Base-by-base conservation (phyloP, 2,113 vertebrate species). In the Hystrix brachyura region DNA sequence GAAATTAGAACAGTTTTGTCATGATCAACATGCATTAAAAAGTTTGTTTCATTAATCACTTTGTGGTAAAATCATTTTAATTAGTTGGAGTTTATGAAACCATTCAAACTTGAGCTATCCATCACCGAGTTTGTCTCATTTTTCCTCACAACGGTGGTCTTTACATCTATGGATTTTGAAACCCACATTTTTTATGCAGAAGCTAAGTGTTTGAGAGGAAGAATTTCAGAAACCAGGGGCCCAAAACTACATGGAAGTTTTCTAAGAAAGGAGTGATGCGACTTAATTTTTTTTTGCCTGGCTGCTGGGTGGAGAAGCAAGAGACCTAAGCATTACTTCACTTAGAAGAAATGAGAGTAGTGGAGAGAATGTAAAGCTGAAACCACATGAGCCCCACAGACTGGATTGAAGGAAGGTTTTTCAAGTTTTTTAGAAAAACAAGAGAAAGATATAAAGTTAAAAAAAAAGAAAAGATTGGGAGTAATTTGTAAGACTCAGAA, bases 51-150 rank as follows among this genome's bases (percentile, higher is more conserved):
- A 19, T 32, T 78, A 60, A 81, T 64, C 23, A 65, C 1, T 76
- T 71, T 82, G 74, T 83, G 29, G 13, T 71, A 6, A 94, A 51
- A 34, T 34, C 19, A 90, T 59, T 97, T 65, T 82, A 86, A 76
- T 60, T 43, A 87, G 10, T 57, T 29, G 18, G 10, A 86, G 92
- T 25, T 82, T 53, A 51, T 84, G 27, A 79, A 84, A 59, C 74
- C 14, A 80, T n/a, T 94, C 23, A 72, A 60, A 87, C 14, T 55
- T 62, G 4, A 74, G 12, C 3, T 43, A 2, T 15, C 64, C 15
- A 18, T 94, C 38, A 48, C 19, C 4, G 90, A 4, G 57, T 11
- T 92, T 55, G 55, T 60, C 11, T 18, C 3, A 18, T 23, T 48
- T 91, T 87, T 62, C 34, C 62, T 76, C 7, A 60, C 23, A 83